Base-by-base conservation (phyloP, 2,888 invertebrate species). In the Platynereis dumerilii region DNA sequence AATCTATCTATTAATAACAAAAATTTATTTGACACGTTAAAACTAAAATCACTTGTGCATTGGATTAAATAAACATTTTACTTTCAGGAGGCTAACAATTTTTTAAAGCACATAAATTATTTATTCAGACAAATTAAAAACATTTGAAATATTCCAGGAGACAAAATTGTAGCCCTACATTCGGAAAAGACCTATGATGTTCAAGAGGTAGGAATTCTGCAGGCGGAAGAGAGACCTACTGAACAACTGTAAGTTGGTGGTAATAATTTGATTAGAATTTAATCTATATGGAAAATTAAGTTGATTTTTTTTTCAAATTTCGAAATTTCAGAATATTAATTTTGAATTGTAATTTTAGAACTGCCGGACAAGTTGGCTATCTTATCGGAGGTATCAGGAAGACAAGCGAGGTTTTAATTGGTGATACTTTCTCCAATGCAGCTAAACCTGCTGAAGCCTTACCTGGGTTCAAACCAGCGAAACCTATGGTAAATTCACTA, bases 361-460 rank as follows among this genome's bases (percentile, higher is more conserved):
- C 81, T 73, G 94, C 96, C 57, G 98, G 98, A 1, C 97, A 98
- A 87, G 95, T 97, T 72, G 96, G 96, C 5, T 91, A 93, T 80
- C 85, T 98, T 67, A 90, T 89, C 1, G 92, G 92, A 75, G 91
- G 91, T 75, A 92, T 94, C 89, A 87, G 90, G 68, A 88, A 88
- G 48, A 88, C 89, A 48, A 87, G 88, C 71, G 92, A 93, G 80
- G 90, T 91, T 1, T 83, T 87, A 64, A 89, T 93, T 63, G 93
- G 93, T 0, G 93, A 93, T 77, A 93, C 93, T 0, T 83, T 92
- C 52, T 87, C 89, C 79, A 81, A 87, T 24, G 65, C 87, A 72
- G 85, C 85, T 22, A 48, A 66, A 3, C 71, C 74, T 2, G 88
- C 91, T 0, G 87, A 89, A 70, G 85, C 89, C 1, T 80, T 91